These are phyloP conservation scores for Bombycilla garrulus DNA, from an alignment of 2,113 vertebrate genomes.

Conservation along the genomic window DNA sequence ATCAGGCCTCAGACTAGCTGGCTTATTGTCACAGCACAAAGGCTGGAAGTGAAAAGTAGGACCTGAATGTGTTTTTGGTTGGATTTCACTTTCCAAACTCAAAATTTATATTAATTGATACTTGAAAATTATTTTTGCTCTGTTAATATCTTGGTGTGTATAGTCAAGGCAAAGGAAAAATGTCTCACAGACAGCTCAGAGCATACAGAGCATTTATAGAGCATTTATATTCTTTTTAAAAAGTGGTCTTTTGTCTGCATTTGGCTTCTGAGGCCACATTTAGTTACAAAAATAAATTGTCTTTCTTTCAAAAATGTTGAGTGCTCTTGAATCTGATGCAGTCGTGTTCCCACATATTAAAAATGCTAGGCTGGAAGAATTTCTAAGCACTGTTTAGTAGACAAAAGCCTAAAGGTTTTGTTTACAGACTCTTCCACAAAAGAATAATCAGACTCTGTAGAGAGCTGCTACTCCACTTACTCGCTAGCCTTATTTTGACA, in stretches of 20 bases:
- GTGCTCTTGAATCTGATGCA: conserved; percentile 13
- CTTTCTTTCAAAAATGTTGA: conserved; percentile 33
- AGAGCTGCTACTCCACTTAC: conserved; percentile 1
- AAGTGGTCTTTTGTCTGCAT: background rate
- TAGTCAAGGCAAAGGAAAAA: background rate
- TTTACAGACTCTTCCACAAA: conserved; percentile 38
- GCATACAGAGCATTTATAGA: background rate
- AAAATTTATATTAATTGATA: background rate
- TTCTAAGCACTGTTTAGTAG: conserved; percentile 45
- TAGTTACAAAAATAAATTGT: conserved; percentile 18
- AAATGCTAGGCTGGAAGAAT: conserved; percentile 43
- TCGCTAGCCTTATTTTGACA: conserved; percentile 55
- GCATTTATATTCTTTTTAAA: background rate
- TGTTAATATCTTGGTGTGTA: background rate
- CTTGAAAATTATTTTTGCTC: background rate
- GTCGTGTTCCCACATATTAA: conserved; percentile 43
- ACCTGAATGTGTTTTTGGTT: background rate
- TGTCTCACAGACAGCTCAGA: background rate
- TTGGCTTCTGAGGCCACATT: background rate
- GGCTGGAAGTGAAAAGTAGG: background rate
- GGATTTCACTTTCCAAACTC: background rate
- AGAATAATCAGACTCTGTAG: conserved; percentile 36
- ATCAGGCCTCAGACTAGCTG: background rate
- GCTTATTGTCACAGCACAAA: background rate
- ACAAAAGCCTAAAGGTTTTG: conserved; percentile 64